A percentile compares a stretch with the other conserved stretches of the same genome.
phyloP scores from a whole-genome alignment of 1,140 invertebrate species.

The Drosophila azteca region DNA sequence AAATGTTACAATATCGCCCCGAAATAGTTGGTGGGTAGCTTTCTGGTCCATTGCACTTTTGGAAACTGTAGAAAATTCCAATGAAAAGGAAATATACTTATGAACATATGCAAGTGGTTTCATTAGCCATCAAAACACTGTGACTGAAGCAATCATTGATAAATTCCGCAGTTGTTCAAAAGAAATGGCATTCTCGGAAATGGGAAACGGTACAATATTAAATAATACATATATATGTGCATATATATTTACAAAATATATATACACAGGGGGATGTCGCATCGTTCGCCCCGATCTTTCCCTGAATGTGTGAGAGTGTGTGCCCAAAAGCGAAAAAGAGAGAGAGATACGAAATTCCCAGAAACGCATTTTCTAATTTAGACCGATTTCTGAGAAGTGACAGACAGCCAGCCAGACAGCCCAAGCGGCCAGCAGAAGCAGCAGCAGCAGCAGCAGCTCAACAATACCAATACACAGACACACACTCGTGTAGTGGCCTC shows the following conservation, averaged over 20 bases:
- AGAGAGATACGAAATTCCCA: slow-evolving; percentile 81
- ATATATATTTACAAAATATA: slow-evolving; percentile 42
- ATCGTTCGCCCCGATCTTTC: slow-evolving; percentile 8
- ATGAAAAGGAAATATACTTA: slow-evolving; percentile 1
- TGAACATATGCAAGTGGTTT: slow-evolving; percentile 17
- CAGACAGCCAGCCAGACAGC: slow-evolving; percentile 58
- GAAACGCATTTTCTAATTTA: slow-evolving; percentile 84
- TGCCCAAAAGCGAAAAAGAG: slow-evolving; percentile 76
- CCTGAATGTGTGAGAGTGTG: slow-evolving; percentile 41
- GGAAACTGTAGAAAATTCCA: too few species aligned
- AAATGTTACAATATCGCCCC: neutral
- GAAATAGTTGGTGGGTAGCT: too few species aligned
- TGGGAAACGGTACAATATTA: slow-evolving; percentile 15
- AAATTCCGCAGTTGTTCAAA: slow-evolving; percentile 28
- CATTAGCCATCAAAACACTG: slow-evolving; percentile 10
- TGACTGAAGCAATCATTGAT: slow-evolving; percentile 35
- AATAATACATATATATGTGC: slow-evolving; percentile 21
- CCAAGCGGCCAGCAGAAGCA: slow-evolving; percentile 23
- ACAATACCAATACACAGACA: slow-evolving; percentile 54
- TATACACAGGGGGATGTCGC: slow-evolving; percentile 39
- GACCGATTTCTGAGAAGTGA: slow-evolving; percentile 83
- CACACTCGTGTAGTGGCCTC: slow-evolving; percentile 5
- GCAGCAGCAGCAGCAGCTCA: slow-evolving; percentile 53
- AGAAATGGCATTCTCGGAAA: slow-evolving; percentile 20
- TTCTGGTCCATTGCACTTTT: too few species aligned